These are phyloP conservation scores for Lagria hirta DNA, from an alignment of 2,888 invertebrate species.

Conservation along the genomic window DNA sequence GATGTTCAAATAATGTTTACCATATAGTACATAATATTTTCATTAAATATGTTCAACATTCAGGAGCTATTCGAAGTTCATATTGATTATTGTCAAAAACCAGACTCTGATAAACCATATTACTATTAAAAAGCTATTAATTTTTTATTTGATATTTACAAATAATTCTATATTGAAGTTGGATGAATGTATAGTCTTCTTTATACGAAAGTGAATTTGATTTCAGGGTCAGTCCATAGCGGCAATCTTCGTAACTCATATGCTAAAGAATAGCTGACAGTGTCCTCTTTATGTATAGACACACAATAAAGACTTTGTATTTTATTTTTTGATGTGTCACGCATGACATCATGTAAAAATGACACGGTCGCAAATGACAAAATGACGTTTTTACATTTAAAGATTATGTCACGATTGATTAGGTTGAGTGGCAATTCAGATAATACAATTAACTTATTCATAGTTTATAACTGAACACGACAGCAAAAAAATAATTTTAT, in stretches of 20 bases:
- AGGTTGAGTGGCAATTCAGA: constrained; percentile 25
- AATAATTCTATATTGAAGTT: too few species aligned
- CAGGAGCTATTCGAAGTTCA: too few species aligned
- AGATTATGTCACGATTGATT: constrained; percentile 27
- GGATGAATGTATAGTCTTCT: constrained; percentile 5
- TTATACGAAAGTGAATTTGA: constrained; percentile 27
- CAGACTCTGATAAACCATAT: too few species aligned
- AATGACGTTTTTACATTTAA: constrained; percentile 31
- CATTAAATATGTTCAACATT: too few species aligned
- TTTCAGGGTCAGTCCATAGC: constrained; percentile 41
- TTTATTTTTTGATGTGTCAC: constrained; percentile 45
- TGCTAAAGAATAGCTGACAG: constrained; percentile 36
- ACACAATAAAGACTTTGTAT: constrained; percentile 45
- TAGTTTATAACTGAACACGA: too few species aligned
- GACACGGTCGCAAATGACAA: constrained; percentile 40
- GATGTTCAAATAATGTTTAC: too few species aligned
- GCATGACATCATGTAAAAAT: constrained; percentile 42
- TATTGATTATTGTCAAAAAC: too few species aligned
- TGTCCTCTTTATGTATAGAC: constrained; percentile 41
- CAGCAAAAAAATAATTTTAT: too few species aligned
- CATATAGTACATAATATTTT: too few species aligned
- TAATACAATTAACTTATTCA: constrained; percentile 14
- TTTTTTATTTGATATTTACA: too few species aligned
- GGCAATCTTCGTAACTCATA: constrained; percentile 41
- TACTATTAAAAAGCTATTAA: too few species aligned